Base-by-base conservation (phyloP, 2,888 invertebrate species). In the Lasioglossum calceatum region DNA sequence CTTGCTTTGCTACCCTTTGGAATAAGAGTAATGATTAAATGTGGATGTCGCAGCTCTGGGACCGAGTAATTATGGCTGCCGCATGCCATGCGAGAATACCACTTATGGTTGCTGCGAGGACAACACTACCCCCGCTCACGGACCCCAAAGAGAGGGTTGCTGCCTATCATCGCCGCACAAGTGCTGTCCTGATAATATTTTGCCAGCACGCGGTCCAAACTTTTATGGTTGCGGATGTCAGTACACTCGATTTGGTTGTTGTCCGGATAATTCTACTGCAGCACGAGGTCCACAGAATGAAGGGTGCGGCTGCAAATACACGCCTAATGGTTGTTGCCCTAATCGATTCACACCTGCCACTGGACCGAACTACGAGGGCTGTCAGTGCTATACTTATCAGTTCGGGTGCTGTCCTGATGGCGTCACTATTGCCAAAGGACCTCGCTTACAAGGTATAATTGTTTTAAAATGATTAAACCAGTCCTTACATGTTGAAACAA, bases 341-440 rank as follows among this genome's bases (percentile, higher is more conserved):
- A 98, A 99, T 95, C 97, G 97, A 94, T 96, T 97, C 93, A 97
- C 98, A 23, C 96, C 97, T 77, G 98, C 99, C 0, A 94, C 95
- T 50, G 99, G 99, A 16, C 97, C 97, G 0, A 97, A 98, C 89
- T 97, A 96, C 92, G 97, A 97, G 91, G 99, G 99, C 19, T 99
- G 99, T 93, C 96, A 96, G 0, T 98, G 98, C 93, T 96, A 97
- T 93, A 98, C 98, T 0, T 98, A 97, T 96, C 98, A 98, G 94
- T 98, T 98, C 94, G 98, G 99, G 2, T 99, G 99, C 93, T 99
- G 99, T 93, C 97, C 97, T 0, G 98, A 99, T 95, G 98, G 98
- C 0, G 95, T 97, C 85, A 97, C 97, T 0, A 95, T 96, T 79
- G 98, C 98, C 7, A 97, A 96, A 93, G 99, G 99, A 85, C 96